Percentiles rank a stretch among this genome's conserved stretches.
Evolutionary conservation across 1,140 invertebrate genomes (phyloP).

Genomic region (Bombus huntii): DNA sequence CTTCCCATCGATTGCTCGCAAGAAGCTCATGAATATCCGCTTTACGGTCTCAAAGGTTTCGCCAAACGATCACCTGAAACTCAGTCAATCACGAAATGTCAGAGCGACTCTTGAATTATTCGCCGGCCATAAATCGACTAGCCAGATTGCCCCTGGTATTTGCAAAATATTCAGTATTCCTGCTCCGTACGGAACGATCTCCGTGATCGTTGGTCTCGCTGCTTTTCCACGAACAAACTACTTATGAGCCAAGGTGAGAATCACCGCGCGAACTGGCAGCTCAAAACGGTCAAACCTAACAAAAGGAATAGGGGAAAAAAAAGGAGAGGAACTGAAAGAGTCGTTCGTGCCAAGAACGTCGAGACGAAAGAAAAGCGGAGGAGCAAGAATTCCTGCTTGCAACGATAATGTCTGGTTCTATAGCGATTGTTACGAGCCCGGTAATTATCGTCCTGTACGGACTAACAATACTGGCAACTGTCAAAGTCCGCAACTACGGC

Average conservation of each 20-base stretch:
- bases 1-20: slow-evolving; percentile 11
- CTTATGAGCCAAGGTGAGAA: slow-evolving; percentile 47
- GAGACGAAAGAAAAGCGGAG: slow-evolving; percentile 37
- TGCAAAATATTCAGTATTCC: slow-evolving; percentile 23
- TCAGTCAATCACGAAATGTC: slow-evolving; percentile 7
- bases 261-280: slow-evolving; percentile 57
- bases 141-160: slow-evolving; percentile 32
- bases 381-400: slow-evolving; percentile 37
- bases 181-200: neutral
- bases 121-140: slow-evolving; percentile 31
- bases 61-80: slow-evolving; percentile 21
- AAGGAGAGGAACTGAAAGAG: slow-evolving; percentile 27
- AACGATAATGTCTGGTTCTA: slow-evolving; percentile 51
- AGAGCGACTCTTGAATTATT: neutral
- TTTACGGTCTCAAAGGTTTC: slow-evolving; percentile 15
- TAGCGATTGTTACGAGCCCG: slow-evolving; percentile 48
- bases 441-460: slow-evolving; percentile 73
- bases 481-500: slow-evolving; percentile 59
- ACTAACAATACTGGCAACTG: slow-evolving; percentile 70
- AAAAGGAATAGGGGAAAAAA: slow-evolving; percentile 11
- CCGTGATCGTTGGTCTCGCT: slow-evolving; percentile 24
- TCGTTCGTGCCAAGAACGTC: slow-evolving; percentile 41
- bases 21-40: slow-evolving; percentile 32
- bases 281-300: slow-evolving; percentile 34
- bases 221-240: slow-evolving; percentile 49